phyloP scores from a whole-genome alignment of 2,113 vertebrate species.

The Thunnus maccoyii region DNA sequence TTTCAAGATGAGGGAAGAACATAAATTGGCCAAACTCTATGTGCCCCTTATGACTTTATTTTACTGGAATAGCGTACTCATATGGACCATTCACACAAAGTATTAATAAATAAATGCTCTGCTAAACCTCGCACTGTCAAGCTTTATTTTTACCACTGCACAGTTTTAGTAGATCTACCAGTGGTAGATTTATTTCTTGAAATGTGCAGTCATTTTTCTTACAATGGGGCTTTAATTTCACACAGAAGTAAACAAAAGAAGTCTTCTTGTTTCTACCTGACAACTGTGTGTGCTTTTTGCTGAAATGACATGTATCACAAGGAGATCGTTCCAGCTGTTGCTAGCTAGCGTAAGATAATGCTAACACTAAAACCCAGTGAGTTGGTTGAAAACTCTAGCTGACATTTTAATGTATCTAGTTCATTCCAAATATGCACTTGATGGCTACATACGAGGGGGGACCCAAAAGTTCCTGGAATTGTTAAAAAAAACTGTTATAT shows the following conservation, averaged over 20 bases:
- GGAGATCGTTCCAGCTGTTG: not conserved
- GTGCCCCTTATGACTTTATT: not conserved
- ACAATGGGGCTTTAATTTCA: not conserved
- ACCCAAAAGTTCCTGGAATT: too few species aligned
- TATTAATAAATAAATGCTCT: not conserved
- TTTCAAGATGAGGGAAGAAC: conserved; percentile 1
- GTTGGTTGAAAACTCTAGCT: not conserved
- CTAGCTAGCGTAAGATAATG: not conserved
- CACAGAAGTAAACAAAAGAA: not conserved
- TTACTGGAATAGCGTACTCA: not conserved
- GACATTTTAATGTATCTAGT: too few species aligned
- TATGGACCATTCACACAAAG: not conserved
- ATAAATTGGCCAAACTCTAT: not conserved
- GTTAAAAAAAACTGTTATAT: too few species aligned
- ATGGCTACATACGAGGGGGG: too few species aligned
- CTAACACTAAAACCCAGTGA: not conserved
- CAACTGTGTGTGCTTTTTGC: not conserved
- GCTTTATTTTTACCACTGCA: not conserved
- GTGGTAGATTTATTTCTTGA: not conserved
- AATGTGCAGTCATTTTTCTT: not conserved
- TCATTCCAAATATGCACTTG: too few species aligned
- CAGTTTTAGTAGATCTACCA: not conserved
- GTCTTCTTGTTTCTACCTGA: too few species aligned
- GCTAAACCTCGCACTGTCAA: not conserved
- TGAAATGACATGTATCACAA: not conserved